These are phyloP conservation scores for Tanaodytes sp. DNA, from an alignment of 2,888 invertebrate genomes.

Conservation along the genomic window DNA sequence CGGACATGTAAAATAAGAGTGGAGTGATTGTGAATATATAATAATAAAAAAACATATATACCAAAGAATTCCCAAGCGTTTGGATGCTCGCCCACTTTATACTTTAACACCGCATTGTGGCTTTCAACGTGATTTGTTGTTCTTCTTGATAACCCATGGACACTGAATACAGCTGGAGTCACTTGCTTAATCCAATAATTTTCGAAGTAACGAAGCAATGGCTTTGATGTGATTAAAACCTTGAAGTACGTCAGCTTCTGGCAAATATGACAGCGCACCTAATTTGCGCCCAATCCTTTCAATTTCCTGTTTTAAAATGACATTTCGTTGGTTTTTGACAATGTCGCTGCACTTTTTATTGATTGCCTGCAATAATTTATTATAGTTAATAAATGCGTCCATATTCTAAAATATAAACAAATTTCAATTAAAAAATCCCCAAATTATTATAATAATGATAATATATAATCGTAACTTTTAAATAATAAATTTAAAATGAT, in stretches of 20 bases:
- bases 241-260: not conserved
- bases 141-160: not conserved
- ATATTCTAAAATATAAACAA: no score
- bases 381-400: no score
- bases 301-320: not conserved
- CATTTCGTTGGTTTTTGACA: not conserved
- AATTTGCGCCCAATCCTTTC: not conserved
- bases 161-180: not conserved
- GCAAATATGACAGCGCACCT: constrained; percentile 8
- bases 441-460: no score
- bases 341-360: constrained; percentile 4
- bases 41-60: no score
- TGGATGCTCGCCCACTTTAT: not conserved
- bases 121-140: not conserved
- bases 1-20: no score
- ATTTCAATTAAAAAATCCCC: no score
- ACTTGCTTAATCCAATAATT: constrained; percentile 4
- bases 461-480: no score
- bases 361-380: constrained; percentile 16
- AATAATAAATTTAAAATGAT: no score
- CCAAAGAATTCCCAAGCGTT: not conserved
- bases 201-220: constrained; percentile 7
- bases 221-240: not conserved
- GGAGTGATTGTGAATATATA: no score
- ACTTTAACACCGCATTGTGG: not conserved